These are phyloP conservation scores for Neuroscelio doddi DNA, from an alignment of 2,888 invertebrate species.

Conservation along the genomic window DNA sequence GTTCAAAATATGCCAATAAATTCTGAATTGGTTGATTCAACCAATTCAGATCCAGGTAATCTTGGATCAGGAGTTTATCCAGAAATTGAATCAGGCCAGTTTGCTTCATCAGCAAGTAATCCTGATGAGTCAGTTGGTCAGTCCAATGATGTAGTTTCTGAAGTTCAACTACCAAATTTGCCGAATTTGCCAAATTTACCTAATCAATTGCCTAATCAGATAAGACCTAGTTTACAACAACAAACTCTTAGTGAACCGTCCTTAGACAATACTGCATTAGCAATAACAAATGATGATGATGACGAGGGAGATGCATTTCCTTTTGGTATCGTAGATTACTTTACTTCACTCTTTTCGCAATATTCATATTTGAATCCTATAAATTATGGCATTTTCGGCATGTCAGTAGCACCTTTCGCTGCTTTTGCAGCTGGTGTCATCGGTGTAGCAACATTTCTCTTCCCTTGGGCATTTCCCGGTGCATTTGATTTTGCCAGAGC, in stretches of 20 bases:
- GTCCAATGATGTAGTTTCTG: conserved; percentile 34
- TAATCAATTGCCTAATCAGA: too few species aligned
- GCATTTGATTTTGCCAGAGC: conserved; percentile 63
- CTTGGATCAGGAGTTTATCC: too few species aligned
- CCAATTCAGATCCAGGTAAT: conserved; percentile 11
- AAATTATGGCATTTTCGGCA: conserved; percentile 75
- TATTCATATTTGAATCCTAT: conserved; percentile 76
- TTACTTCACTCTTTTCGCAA: conserved; percentile 74
- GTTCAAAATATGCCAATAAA: conserved; percentile 33
- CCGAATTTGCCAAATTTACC: conserved; percentile 21
- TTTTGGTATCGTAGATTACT: conserved; percentile 73
- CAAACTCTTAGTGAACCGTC: neutral
- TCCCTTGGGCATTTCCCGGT: conserved; percentile 78
- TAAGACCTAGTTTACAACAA: too few species aligned
- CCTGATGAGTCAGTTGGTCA: conserved; percentile 21
- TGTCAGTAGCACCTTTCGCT: conserved; percentile 78
- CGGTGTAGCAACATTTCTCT: conserved; percentile 76
- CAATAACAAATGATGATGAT: conserved; percentile 71
- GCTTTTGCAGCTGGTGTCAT: conserved; percentile 78
- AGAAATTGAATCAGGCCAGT: neutral
- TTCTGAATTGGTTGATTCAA: conserved; percentile 24
- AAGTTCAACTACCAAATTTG: conserved; percentile 13
- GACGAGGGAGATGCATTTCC: conserved; percentile 67
- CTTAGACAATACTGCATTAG: conserved; percentile 31
- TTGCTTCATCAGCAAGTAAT: conserved; percentile 1